Evolutionary conservation across 1,140 invertebrate species (phyloP).

Genomic region (Hormaphis cornu): DNA sequence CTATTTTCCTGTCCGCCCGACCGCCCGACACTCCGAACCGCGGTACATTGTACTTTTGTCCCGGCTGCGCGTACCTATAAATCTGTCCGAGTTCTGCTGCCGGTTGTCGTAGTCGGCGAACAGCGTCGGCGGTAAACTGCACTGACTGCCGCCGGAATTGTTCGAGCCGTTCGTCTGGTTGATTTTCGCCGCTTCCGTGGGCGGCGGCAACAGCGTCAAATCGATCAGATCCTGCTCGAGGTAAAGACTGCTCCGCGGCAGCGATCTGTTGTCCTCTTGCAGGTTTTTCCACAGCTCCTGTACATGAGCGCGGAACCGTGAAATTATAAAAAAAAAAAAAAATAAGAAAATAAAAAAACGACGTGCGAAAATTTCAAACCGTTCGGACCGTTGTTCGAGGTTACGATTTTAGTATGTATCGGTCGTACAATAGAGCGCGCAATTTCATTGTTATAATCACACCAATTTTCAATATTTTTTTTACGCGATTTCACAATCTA

Average conservation of each 20-base stretch:
- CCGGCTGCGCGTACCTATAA: conserved; percentile 7
- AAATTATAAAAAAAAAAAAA: too few relatives aligned
- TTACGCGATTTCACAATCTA: too few relatives aligned
- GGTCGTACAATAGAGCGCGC: too few relatives aligned
- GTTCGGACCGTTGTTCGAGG: too few relatives aligned
- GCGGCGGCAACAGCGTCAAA: conserved; percentile 76
- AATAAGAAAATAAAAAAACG: too few relatives aligned
- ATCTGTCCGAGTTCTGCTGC: background rate
- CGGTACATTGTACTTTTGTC: too few relatives aligned
- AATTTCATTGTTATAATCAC: too few relatives aligned
- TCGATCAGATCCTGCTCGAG: conserved; percentile 84
- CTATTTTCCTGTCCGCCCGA: too few relatives aligned
- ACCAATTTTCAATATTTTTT: too few relatives aligned
- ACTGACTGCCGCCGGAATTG: background rate
- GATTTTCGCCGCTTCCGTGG: conserved; percentile 38
- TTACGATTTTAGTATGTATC: background rate
- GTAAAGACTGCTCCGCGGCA: conserved; percentile 51
- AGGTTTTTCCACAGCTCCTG: conserved; percentile 43
- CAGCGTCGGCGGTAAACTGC: conserved; percentile 1
- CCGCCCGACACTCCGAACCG: too few relatives aligned
- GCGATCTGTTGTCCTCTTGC: conserved; percentile 41
- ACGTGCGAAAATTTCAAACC: too few relatives aligned
- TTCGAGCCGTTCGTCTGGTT: background rate
- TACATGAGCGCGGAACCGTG: background rate
- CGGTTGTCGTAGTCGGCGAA: conserved; percentile 19